phyloP scores from a whole-genome alignment of 2,113 vertebrate genomes.

The Echinops telfairi region DNA sequence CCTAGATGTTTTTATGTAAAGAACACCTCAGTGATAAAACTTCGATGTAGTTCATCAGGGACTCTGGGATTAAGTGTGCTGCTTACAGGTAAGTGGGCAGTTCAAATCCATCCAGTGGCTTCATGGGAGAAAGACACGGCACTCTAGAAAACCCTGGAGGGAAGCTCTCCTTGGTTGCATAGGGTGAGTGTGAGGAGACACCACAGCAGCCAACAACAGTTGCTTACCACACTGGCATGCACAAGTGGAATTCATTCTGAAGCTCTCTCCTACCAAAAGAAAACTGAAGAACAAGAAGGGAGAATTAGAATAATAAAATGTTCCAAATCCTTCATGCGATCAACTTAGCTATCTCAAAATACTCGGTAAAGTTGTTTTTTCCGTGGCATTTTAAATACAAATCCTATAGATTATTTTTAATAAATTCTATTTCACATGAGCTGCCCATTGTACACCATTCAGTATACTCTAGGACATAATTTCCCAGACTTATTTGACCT shows the following conservation, averaged over 20 bases:
- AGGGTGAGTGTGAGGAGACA: background rate
- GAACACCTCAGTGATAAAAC: background rate
- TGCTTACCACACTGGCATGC: background rate
- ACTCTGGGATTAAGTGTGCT: background rate
- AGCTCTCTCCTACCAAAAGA: background rate
- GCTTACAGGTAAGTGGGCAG: background rate
- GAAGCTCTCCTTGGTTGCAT: background rate
- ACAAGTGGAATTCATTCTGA: background rate
- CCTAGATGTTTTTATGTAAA: slow-evolving; percentile 9
- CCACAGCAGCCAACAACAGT: background rate
- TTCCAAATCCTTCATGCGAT: slow-evolving; percentile 2
- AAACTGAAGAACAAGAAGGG: background rate
- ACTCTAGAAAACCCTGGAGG: background rate
- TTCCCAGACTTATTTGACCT: too few relatives aligned
- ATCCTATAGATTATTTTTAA: background rate
- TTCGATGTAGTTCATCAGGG: background rate
- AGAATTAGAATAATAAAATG: slow-evolving; percentile 4
- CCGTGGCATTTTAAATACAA: slow-evolving; percentile 25
- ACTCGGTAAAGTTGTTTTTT: slow-evolving; percentile 27
- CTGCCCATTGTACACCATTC: background rate
- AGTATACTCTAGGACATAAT: background rate
- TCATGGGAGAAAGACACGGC: background rate
- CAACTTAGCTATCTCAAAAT: slow-evolving; percentile 8
- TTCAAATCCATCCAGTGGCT: background rate
- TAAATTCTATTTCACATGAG: background rate